Conservation (phyloP, 2,888 invertebrate species). For the Gryllus longicercus region DNA sequence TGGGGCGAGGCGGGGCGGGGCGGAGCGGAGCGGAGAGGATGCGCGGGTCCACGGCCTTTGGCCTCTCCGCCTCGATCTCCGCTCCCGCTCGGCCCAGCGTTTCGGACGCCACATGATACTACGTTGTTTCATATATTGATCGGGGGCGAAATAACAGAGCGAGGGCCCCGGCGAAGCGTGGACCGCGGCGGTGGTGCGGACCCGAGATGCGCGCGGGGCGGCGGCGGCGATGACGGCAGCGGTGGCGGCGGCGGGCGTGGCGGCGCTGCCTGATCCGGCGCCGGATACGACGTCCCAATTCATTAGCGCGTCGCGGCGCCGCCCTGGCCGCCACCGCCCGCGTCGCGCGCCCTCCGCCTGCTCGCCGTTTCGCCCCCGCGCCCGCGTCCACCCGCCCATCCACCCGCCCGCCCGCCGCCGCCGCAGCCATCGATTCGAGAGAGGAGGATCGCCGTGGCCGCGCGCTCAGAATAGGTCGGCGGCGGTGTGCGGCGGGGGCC, state of each 20-base stretch:
- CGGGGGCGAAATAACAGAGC: background rate
- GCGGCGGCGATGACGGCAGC: no score
- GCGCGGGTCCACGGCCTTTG: background rate
- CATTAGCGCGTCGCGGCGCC: background rate
- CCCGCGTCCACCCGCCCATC: background rate
- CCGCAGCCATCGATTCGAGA: background rate
- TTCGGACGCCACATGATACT: background rate
- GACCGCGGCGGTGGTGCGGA: background rate
- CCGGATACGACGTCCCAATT: slow-evolving; percentile 8
- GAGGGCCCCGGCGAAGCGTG: background rate
- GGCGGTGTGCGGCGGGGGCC: background rate
- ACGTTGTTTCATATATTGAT: slow-evolving; percentile 1
- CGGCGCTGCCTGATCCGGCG: background rate
- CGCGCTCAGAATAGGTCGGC: background rate
- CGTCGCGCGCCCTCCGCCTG: background rate
- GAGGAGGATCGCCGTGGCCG: background rate
- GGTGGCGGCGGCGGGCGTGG: background rate
- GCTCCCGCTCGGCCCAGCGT: background rate
- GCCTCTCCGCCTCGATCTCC: background rate
- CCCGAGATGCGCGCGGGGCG: background rate
- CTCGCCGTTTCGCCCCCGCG: background rate
- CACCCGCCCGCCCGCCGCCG: background rate
- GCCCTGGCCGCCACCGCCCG: background rate
- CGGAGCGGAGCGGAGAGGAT: no score
- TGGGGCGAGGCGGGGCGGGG: no score